Conservation (phyloP, 2,113 vertebrate genomes). For the Morone chrysops region DNA sequence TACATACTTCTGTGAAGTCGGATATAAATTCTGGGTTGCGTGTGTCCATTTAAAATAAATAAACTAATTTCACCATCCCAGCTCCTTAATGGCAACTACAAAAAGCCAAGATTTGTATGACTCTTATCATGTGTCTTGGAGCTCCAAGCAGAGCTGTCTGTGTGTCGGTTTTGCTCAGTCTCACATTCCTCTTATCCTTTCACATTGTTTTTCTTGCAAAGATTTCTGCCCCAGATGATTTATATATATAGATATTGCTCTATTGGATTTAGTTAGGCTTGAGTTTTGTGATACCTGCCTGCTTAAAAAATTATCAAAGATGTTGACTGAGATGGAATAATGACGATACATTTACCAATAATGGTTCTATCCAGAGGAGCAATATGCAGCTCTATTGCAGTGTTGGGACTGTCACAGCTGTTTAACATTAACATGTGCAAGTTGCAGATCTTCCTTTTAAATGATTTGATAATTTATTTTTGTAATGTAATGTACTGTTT, state of each 20-base stretch:
- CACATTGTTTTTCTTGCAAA: conserved; percentile 65
- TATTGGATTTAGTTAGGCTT: conserved; percentile 51
- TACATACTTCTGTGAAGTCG: conserved; percentile 14
- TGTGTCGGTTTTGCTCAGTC: conserved; percentile 63
- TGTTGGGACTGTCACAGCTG: conserved; percentile 14
- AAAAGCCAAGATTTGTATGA: conserved; percentile 88
- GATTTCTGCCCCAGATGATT: conserved; percentile 64
- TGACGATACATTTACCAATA: conserved; percentile 72
- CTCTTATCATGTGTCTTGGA: conserved; percentile 89
- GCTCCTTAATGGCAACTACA: conserved; percentile 87
- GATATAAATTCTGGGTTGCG: conserved; percentile 7
- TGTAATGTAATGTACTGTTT: conserved; percentile 10
- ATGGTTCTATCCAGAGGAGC: conserved; percentile 38
- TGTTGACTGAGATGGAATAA: conserved; percentile 66
- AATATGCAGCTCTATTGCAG: conserved; percentile 35
- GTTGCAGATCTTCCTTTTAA: conserved; percentile 18
- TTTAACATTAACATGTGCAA: conserved; percentile 41
- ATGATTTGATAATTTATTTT: conserved; percentile 28
- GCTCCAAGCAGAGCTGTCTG: conserved; percentile 69
- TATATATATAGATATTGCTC: conserved; percentile 55
- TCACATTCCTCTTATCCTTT: conserved; percentile 59
- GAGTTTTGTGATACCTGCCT: conserved; percentile 57
- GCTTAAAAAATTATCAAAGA: conserved; percentile 65
- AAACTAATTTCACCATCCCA: conserved; percentile 47
- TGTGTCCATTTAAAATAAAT: conserved; percentile 30